Evolutionary conservation across 2,888 invertebrate species (phyloP).

Genomic region (Cenopis cana): DNA sequence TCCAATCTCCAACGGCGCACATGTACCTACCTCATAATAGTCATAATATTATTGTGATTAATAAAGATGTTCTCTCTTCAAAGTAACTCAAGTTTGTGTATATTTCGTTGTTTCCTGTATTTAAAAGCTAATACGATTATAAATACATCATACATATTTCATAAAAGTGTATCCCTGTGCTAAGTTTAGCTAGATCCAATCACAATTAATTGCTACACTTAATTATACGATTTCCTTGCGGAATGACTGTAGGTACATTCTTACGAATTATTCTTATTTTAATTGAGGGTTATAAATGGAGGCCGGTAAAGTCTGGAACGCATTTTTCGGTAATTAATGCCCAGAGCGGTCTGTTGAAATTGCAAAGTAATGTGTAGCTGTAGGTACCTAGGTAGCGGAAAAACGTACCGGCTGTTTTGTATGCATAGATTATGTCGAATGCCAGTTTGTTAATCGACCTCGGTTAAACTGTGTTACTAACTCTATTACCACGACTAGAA

Average conservation of each 20-base stretch:
- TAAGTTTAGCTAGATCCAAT: not conserved
- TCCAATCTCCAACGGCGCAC: no score
- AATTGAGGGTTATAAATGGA: not conserved
- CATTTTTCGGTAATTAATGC: slow-evolving; percentile 10
- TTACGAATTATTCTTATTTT: not conserved
- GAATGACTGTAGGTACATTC: not conserved
- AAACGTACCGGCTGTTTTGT: slow-evolving; percentile 9
- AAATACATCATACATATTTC: no score
- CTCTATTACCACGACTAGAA: slow-evolving; percentile 8
- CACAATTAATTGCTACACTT: not conserved
- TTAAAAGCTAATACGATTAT: no score
- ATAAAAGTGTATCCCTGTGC: no score
- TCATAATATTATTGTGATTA: no score
- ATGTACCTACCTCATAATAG: no score
- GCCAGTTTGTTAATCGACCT: slow-evolving; percentile 30
- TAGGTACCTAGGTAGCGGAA: not conserved
- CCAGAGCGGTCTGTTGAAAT: slow-evolving; percentile 7
- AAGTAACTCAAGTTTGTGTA: no score
- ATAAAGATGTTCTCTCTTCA: no score
- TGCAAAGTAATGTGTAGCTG: not conserved
- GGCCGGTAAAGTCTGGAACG: slow-evolving; percentile 1
- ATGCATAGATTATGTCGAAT: slow-evolving; percentile 33
- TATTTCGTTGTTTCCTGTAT: no score
- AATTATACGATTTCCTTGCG: not conserved
- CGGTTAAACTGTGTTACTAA: slow-evolving; percentile 24